Conservation (phyloP, 64 coral and sea anemone species). For the Dendronephthya gigantea region DNA sequence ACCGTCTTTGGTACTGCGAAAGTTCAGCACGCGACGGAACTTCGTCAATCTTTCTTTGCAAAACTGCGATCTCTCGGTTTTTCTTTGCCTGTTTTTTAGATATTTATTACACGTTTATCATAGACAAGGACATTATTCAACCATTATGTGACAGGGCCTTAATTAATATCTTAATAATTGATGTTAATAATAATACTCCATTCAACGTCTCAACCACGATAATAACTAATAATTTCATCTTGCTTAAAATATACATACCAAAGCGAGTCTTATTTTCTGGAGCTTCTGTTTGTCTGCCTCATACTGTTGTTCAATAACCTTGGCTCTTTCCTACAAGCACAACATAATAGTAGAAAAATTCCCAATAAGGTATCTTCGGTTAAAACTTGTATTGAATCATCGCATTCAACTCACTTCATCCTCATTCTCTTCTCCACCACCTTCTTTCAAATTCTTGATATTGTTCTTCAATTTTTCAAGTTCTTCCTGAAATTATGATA, state of each 20-base stretch:
- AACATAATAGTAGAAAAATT: neutral
- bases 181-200: too few relatives aligned
- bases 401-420: slow-evolving; percentile 52
- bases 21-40: slow-evolving; percentile 87
- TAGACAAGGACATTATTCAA: neutral
- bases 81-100: slow-evolving; percentile 58
- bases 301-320: slow-evolving; percentile 63
- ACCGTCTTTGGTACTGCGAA: slow-evolving; percentile 90
- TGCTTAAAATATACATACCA: slow-evolving; percentile 53
- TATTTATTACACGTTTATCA: neutral
- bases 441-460: slow-evolving; percentile 86
- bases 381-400: neutral
- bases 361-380: neutral
- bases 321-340: slow-evolving; percentile 53
- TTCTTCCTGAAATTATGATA: slow-evolving; percentile 62
- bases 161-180: too few relatives aligned
- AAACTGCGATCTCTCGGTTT: slow-evolving; percentile 77
- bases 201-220: too few relatives aligned
- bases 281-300: slow-evolving; percentile 87
- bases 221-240: too few relatives aligned
- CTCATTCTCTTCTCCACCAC: slow-evolving; percentile 70
- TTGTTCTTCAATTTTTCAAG: slow-evolving; percentile 80
- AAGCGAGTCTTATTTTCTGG: slow-evolving; percentile 75
- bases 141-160: too few relatives aligned
- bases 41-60: slow-evolving; percentile 96